A percentile compares a stretch with the other conserved stretches of the same genome.
Evolutionary conservation across 2,888 invertebrate genomes (phyloP).

Genomic region (Leptothorax acervorum): DNA sequence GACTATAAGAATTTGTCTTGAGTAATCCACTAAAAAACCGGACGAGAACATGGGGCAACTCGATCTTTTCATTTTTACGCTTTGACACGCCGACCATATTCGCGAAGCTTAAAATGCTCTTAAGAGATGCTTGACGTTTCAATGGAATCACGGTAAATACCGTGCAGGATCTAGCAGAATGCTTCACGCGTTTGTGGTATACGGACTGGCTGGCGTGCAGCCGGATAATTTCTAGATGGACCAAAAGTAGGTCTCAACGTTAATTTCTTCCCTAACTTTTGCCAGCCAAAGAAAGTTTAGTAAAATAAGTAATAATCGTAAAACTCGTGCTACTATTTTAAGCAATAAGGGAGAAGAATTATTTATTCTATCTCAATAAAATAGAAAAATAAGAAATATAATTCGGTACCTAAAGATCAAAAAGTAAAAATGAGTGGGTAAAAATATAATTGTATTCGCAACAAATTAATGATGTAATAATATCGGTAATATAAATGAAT

Average conservation of each 20-base stretch:
- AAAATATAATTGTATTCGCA: background rate
- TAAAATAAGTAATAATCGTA: background rate
- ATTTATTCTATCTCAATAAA: background rate
- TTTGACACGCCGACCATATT: background rate
- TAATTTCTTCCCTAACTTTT: background rate
- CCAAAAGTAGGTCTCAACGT: background rate
- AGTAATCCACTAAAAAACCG: background rate
- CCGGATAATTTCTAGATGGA: slow-evolving; percentile 3
- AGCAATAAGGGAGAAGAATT: background rate
- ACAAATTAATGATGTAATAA: background rate
- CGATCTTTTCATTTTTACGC: background rate
- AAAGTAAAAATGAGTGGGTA: background rate
- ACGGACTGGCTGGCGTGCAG: background rate
- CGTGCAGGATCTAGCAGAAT: background rate
- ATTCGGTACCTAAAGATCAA: background rate
- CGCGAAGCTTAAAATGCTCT: slow-evolving; percentile 4
- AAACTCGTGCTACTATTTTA: background rate
- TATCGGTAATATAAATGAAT: background rate
- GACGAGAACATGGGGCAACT: background rate
- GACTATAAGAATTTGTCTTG: background rate
- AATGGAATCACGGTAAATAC: background rate
- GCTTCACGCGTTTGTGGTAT: background rate
- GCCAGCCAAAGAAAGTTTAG: background rate
- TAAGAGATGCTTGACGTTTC: slow-evolving; percentile 11
- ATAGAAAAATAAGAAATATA: background rate